Base-by-base conservation (phyloP, 2,888 invertebrate genomes). In the Philonicus albiceps region DNA sequence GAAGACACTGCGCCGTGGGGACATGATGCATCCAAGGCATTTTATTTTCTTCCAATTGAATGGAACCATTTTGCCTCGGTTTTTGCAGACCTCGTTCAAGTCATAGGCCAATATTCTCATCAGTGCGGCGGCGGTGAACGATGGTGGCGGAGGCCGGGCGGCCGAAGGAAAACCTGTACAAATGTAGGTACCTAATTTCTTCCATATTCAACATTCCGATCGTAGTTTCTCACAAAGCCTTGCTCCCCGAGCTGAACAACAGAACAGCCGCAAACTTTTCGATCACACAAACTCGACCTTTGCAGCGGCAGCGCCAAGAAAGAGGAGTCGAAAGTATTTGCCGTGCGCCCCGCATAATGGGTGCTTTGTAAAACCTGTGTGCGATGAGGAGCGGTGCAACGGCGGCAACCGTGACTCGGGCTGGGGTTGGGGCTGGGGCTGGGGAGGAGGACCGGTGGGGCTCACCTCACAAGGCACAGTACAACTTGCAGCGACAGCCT, bases 211-310 rank as follows among this genome's bases (percentile, higher is more conserved):
- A 64, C 64, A 64, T 64, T 64, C 64, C 64, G 13, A 22, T 64
- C 64, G 64, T 64, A 64, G 64, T 80, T 80, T 80, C 80, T 80
- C 27, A 80, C 80, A 53, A 80, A 80, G 80, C 49, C 80, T 53
- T 80, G 80, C 75, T 37, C 76, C 16, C 40, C 40, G 13, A 13
- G 40, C 40, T 11, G 76, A n/a, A 13, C 19, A 53, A 53, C 80
- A 74, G n/a, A 80, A 80, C 53, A 53, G 80, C 80, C 80, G 80
- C 53, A 80, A 80, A 49, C 76, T 76, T 80, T 53, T 80, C 80
- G 80, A 80, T 49, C 80, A 53, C 43, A 53, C 31, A 76, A 76
- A 40, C 53, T 16, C 43, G 80, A 80, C 80, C 80, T 80, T 80
- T 80, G 49, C 80, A 80, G 49, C 22, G 27, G 27, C 34, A 74